Percentiles rank a stretch among this genome's conserved stretches.
Conservation (phyloP, 2,888 invertebrate species). For the Chelonus formosanus region DNA sequence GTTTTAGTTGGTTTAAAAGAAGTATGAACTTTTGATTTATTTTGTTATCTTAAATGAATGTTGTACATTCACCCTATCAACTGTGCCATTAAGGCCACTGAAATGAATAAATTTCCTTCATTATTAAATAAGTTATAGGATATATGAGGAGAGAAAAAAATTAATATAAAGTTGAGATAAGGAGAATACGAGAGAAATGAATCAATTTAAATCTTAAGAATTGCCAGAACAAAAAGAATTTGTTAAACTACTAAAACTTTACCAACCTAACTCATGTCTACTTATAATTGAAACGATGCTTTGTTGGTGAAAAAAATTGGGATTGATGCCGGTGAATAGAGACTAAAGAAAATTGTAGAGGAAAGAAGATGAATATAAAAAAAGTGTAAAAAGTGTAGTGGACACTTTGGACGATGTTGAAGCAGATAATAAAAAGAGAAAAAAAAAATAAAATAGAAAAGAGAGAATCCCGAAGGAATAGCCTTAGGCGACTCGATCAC, state of each 20-base stretch:
- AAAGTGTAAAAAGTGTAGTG: constrained; percentile 22
- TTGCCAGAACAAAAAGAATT: not conserved
- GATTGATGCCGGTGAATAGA: constrained; percentile 11
- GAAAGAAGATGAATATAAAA: constrained; percentile 7
- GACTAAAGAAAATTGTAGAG: constrained; percentile 17
- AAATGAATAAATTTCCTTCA: no score
- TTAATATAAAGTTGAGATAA: not conserved
- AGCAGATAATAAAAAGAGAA: constrained; percentile 31
- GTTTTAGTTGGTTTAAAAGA: no score
- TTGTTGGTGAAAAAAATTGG: constrained; percentile 6
- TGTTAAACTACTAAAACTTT: constrained; percentile 3
- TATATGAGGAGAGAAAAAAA: no score
- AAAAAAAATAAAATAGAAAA: constrained; percentile 22
- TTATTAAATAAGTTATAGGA: no score
- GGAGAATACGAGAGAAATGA: not conserved
- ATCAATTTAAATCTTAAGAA: no score
- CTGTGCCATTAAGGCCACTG: no score
- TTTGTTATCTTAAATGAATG: no score
- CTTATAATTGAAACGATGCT: constrained; percentile 10
- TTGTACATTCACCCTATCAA: no score
- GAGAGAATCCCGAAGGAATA: constrained; percentile 49
- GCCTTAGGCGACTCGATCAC: constrained; percentile 42
- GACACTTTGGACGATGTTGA: constrained; percentile 16
- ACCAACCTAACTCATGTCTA: constrained; percentile 16
- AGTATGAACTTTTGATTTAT: no score